Conservation (phyloP, 2,797 vertebrate species). For the Gallirallus australis region DNA sequence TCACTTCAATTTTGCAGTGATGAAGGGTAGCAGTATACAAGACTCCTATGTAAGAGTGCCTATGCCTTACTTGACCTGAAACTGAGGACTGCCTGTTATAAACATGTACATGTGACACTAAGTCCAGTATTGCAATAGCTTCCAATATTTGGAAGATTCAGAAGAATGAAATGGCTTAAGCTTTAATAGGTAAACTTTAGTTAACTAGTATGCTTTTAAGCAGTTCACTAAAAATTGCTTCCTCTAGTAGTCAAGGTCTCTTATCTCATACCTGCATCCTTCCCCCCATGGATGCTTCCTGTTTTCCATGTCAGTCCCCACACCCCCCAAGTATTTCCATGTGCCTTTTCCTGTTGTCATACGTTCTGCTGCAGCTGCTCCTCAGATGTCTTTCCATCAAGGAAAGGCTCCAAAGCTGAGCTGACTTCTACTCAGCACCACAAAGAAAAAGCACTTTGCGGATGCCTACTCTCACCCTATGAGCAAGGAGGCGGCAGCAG, state of each 20-base stretch:
- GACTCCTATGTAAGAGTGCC: not conserved
- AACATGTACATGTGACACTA: fast-evolving
- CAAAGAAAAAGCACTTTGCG: not conserved
- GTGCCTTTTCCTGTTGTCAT: conserved; percentile 40
- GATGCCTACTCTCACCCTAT: not conserved
- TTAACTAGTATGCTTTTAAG: not conserved
- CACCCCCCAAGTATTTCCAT: not conserved
- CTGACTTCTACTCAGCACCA: not conserved
- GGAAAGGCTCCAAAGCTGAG: not conserved
- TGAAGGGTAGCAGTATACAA: not conserved
- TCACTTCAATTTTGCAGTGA: not conserved
- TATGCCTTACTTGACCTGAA: not conserved
- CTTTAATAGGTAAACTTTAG: not conserved
- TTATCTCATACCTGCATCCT: conserved; percentile 45
- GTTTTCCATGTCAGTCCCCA: conserved; percentile 37
- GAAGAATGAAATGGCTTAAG: not conserved
- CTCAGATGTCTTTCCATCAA: not conserved
- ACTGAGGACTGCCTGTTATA: not conserved
- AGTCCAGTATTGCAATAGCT: not conserved
- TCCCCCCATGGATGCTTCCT: conserved; percentile 22
- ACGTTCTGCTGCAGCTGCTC: conserved; percentile 26
- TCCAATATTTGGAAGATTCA: not conserved
- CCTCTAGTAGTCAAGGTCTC: conserved; percentile 16
- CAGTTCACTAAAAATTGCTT: conserved; percentile 13
- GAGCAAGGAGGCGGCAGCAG: not conserved